Evolutionary conservation across 2,888 invertebrate genomes (phyloP).

Genomic region (Cynaeus angustus): DNA sequence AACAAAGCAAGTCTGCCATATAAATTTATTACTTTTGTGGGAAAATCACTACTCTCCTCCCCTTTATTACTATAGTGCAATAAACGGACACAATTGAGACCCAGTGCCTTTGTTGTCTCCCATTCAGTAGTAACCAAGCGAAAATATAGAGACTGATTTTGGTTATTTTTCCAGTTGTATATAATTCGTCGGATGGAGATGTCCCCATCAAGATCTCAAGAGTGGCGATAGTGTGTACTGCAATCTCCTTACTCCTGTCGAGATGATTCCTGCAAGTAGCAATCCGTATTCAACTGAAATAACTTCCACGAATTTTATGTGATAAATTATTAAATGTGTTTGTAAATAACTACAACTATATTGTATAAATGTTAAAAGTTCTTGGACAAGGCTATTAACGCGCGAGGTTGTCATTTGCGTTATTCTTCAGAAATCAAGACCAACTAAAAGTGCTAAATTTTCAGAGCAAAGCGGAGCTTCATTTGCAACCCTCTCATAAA

Average conservation of each 20-base stretch:
- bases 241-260: constrained; percentile 9
- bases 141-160: no score
- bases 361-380: constrained; percentile 43
- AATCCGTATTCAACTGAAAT: constrained; percentile 11
- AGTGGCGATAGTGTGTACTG: constrained; percentile 4
- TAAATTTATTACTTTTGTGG: constrained; percentile 30
- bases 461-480: not conserved
- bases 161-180: constrained; percentile 20
- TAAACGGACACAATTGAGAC: constrained; percentile 38
- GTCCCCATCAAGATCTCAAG: not conserved
- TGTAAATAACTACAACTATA: constrained; percentile 41
- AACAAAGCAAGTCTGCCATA: constrained; percentile 22
- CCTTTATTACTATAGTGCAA: constrained; percentile 13
- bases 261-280: constrained; percentile 40
- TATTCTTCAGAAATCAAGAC: constrained; percentile 4
- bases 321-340: constrained; percentile 43
- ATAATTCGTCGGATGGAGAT: constrained; percentile 19
- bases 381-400: constrained; percentile 38
- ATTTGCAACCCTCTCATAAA: not conserved
- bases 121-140: no score
- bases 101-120: constrained; percentile 6
- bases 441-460: constrained; percentile 6
- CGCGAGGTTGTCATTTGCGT: constrained; percentile 24
- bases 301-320: constrained; percentile 51
- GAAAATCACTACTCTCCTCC: constrained; percentile 26